A percentile compares a stretch with the other conserved stretches of the same genome.
These are phyloP conservation scores for Suricata suricatta DNA, from an alignment of 2,113 vertebrate species.

Conservation along the genomic window DNA sequence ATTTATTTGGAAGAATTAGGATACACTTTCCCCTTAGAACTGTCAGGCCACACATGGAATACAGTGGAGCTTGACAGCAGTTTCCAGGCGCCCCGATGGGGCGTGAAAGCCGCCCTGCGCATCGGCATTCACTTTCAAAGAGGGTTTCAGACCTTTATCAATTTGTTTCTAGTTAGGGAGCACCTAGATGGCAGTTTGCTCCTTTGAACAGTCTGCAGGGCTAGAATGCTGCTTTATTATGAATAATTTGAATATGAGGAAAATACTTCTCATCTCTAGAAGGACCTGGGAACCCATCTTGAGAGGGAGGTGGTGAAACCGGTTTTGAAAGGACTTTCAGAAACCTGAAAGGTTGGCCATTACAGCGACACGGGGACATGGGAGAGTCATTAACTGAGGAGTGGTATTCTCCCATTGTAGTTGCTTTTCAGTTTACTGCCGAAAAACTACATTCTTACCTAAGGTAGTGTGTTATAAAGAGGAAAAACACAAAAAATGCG, in stretches of 20 bases:
- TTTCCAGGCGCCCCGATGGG: background rate
- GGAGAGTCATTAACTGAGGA: background rate
- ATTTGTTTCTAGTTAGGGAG: conserved; percentile 42
- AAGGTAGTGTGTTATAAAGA: background rate
- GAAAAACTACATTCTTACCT: background rate
- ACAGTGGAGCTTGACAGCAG: conserved; percentile 61
- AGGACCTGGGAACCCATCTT: background rate
- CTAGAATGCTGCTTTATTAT: background rate
- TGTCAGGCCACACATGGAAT: conserved; percentile 48
- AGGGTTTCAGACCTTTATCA: conserved; percentile 53
- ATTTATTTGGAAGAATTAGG: conserved; percentile 77
- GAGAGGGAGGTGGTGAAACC: background rate
- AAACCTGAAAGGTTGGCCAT: background rate
- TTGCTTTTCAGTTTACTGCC: background rate
- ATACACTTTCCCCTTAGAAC: conserved; percentile 64
- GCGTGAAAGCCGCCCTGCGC: background rate
- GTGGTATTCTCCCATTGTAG: accelerated
- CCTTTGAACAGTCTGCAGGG: conserved; percentile 40
- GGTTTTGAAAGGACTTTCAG: background rate
- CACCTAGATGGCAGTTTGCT: background rate
- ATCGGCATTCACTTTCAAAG: background rate
- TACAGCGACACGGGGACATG: background rate
- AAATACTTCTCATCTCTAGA: conserved; percentile 33
- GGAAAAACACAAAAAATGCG: background rate
- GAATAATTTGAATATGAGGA: conserved; percentile 7